These are phyloP conservation scores for Prunella fulvescens DNA, from an alignment of 2,113 vertebrate genomes.

Conservation along the genomic window DNA sequence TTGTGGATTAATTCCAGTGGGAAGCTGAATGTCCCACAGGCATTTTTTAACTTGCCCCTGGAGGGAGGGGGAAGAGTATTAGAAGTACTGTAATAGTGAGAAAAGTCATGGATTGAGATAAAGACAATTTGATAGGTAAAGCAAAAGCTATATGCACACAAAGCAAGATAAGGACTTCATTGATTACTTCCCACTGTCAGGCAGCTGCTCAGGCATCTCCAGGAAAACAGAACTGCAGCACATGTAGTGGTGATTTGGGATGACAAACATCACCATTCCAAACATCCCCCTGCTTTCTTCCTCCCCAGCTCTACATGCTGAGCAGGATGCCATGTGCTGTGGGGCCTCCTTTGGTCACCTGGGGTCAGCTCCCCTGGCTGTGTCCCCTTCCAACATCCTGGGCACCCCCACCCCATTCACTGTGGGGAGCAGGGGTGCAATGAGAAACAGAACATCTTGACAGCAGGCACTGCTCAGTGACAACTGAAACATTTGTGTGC, in stretches of 20 bases:
- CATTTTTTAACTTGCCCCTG: background rate
- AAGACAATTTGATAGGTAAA: background rate
- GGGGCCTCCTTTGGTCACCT: too few relatives aligned
- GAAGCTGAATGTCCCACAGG: background rate
- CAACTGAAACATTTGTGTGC: background rate
- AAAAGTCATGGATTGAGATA: background rate
- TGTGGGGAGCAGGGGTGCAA: background rate
- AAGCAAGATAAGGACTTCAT: background rate
- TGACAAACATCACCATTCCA: fast-evolving
- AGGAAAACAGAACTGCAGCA: background rate
- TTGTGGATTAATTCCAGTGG: background rate
- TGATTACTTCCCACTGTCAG: background rate
- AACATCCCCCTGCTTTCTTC: background rate
- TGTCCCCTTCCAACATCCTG: background rate
- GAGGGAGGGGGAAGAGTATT: background rate
- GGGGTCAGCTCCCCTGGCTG: background rate
- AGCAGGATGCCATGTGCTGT: background rate
- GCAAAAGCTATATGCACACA: background rate
- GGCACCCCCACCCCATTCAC: fast-evolving
- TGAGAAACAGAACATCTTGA: background rate
- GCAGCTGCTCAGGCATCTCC: background rate
- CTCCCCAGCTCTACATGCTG: background rate
- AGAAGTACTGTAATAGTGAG: background rate
- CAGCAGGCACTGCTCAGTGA: background rate
- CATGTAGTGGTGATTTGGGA: fast-evolving